Evolutionary conservation across 2,888 invertebrate species (phyloP).

Genomic region (Vesta saturnalis): DNA sequence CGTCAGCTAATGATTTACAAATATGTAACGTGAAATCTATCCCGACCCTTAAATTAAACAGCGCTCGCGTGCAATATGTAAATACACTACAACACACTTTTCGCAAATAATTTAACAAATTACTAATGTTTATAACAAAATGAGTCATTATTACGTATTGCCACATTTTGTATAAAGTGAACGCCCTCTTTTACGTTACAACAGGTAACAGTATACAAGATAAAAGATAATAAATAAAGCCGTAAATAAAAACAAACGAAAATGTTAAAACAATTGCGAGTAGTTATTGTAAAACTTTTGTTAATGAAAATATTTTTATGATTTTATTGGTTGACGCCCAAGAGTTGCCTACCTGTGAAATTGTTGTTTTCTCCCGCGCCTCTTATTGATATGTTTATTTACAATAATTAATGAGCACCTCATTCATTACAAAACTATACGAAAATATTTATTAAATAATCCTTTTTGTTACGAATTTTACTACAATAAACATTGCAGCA

Average conservation of each 20-base stretch:
- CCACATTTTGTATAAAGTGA: neutral
- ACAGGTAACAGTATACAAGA: neutral
- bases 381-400: conserved; percentile 22
- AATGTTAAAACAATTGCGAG: no score
- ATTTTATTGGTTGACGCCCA: conserved; percentile 37
- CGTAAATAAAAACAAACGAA: no score
- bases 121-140: neutral
- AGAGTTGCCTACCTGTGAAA: conserved; percentile 36
- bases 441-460: neutral
- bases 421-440: conserved; percentile 17
- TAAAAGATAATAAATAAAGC: no score
- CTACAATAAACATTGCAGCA: neutral
- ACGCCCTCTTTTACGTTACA: neutral
- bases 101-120: neutral
- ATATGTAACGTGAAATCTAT: no score
- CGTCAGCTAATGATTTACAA: neutral
- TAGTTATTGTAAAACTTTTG: no score
- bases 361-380: conserved; percentile 36
- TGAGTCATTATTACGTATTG: neutral
- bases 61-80: neutral
- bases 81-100: neutral
- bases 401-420: conserved; percentile 3
- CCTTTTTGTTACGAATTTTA: neutral
- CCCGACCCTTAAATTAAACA: neutral
- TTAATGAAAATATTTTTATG: no score